A percentile compares a stretch with the other conserved stretches of the same genome.
phyloP scores from a whole-genome alignment of 2,888 invertebrate genomes.

The Lasioglossum calceatum region DNA sequence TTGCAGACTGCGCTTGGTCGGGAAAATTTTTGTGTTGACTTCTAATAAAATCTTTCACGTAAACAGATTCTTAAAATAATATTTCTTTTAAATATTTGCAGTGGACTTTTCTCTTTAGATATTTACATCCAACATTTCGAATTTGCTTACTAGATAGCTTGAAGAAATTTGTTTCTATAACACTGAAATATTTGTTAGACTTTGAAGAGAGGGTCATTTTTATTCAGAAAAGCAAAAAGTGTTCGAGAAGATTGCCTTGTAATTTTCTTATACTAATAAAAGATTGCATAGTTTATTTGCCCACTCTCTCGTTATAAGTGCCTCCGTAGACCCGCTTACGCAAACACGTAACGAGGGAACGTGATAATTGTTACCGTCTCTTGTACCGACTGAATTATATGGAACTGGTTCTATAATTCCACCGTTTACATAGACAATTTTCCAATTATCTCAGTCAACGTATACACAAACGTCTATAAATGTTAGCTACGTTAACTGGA shows the following conservation, averaged over 20 bases:
- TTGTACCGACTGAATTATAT: background rate
- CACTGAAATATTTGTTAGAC: background rate
- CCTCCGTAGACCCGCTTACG: background rate
- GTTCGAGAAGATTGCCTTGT: background rate
- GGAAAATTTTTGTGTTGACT: no score
- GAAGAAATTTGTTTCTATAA: background rate
- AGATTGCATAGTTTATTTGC: background rate
- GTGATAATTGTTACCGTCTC: conserved; percentile 1
- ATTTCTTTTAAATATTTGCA: background rate
- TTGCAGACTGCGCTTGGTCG: no score
- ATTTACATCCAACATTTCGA: no score
- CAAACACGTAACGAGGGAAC: background rate
- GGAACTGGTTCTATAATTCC: background rate
- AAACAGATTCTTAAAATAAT: background rate
- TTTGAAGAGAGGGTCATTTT: no score
- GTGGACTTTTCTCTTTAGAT: no score
- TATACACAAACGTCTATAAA: background rate
- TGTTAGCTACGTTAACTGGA: background rate
- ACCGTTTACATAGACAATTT: conserved; percentile 1
- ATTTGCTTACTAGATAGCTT: background rate
- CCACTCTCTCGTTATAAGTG: background rate
- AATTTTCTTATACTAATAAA: background rate
- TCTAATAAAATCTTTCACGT: no score
- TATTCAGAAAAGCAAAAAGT: no score
- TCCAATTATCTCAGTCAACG: background rate